Evolutionary conservation across 2,888 invertebrate species (phyloP).

Genomic region (Dasysyrphus albostriatus): DNA sequence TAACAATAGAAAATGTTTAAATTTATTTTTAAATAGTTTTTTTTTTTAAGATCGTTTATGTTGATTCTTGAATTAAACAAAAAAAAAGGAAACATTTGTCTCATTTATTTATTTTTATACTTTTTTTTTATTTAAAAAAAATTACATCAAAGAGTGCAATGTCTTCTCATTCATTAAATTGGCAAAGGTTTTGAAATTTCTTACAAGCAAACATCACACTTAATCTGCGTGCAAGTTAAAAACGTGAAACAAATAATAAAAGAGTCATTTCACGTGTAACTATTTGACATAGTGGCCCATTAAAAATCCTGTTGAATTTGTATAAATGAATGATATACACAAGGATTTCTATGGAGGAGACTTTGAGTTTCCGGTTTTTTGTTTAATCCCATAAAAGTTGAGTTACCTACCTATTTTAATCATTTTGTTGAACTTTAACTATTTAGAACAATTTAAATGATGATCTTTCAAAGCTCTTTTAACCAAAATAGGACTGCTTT

Average conservation of each 20-base stretch:
- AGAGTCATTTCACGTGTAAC: background rate
- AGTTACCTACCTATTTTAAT: too few species aligned
- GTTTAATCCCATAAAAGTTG: too few species aligned
- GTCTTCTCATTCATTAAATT: constrained; percentile 30
- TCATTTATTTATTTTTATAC: background rate
- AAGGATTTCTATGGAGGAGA: background rate
- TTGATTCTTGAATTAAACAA: constrained; percentile 22
- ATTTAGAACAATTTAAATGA: too few species aligned
- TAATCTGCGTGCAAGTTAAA: constrained; percentile 47
- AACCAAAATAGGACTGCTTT: too few species aligned
- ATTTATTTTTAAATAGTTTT: constrained; percentile 34
- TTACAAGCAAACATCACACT: constrained; percentile 20
- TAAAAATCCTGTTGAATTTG: background rate
- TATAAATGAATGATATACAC: background rate
- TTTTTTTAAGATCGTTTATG: constrained; percentile 22
- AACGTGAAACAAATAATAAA: background rate
- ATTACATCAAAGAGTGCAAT: constrained; percentile 44
- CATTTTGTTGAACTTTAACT: too few species aligned
- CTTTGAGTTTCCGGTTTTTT: too few species aligned
- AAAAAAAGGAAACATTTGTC: background rate
- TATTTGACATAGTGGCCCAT: background rate
- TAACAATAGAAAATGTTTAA: background rate
- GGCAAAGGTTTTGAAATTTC: constrained; percentile 12
- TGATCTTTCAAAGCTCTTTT: too few species aligned
- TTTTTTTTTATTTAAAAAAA: too few species aligned